Base-by-base conservation (phyloP, 1,140 invertebrate species). In the Drosophila repleta region DNA sequence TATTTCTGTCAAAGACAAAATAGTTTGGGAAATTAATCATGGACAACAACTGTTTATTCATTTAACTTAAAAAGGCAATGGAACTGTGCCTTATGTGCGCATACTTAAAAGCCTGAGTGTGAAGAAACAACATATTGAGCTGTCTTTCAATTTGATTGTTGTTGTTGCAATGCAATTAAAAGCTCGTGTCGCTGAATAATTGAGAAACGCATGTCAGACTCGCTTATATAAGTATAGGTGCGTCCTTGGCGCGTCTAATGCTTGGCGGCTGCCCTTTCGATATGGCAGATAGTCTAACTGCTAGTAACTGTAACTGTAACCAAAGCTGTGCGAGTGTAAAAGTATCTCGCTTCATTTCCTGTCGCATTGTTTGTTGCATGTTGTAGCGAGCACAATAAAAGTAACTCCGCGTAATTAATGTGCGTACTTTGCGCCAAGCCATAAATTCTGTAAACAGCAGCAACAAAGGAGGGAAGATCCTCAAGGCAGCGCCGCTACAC, bases 361-460 rank as follows among this genome's bases (percentile, higher is more conserved):
- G 83, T 88, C 70, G 78, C 78, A 87, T 87, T 85, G 82, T 87
- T 79, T 85, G 83, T 61, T 85, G 82, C 80, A 85, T 85, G 82
- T 67, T 48, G 78, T 66, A 62, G 67, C 79, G 32, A 79, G 84
- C 79, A 83, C 72, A 87, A 83, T 87, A 87, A 87, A 87, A 87
- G 82, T 87, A 87, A 87, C 83, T 87, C 82, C 79, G 66, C 56
- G 83, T 87, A 87, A 87, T 87, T 87, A 87, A 87, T 87, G 82
- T 87, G 83, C 83, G 83, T 87, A 82, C 82, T 88, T 87, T 88
- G 82, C 83, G 82, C 65, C 72, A 76, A 79, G 67, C 82, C 83
- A 88, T 88, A 87, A 87, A 87, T 87, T 82, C 76, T 29, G 53
- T 35, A 52, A 45, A 43, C 63, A 66, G 55, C 46, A 64, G 39